Percentiles rank a stretch among this genome's conserved stretches.
phyloP scores from a whole-genome alignment of 2,888 invertebrate species.

The Euproctis similis region DNA sequence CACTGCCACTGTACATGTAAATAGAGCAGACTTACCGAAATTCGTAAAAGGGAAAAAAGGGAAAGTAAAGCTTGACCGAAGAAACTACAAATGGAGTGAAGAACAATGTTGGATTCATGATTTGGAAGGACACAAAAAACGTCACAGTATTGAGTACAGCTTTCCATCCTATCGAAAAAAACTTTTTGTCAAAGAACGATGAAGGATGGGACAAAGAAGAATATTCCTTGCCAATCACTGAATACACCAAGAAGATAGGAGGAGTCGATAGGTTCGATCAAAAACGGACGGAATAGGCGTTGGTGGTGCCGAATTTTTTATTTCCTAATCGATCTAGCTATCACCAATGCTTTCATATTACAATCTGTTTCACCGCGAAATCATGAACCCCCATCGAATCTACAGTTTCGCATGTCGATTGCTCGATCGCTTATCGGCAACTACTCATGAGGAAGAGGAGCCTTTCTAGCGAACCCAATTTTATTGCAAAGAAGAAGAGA shows the following conservation, averaged over 20 bases:
- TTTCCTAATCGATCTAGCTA: constrained; percentile 11
- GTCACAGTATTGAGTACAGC: constrained; percentile 7
- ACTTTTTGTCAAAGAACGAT: constrained; percentile 12
- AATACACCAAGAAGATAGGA: constrained; percentile 17
- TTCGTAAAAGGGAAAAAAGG: constrained; percentile 13
- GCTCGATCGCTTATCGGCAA: constrained; percentile 6
- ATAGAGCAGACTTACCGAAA: constrained; percentile 13
- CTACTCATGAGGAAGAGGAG: constrained; percentile 8
- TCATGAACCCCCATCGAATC: constrained; percentile 5
- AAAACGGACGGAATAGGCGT: constrained; percentile 5
- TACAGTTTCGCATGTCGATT: constrained; percentile 8
- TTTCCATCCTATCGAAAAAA: constrained; percentile 8
- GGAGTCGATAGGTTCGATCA: constrained; percentile 19
- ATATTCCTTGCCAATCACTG: constrained; percentile 8
- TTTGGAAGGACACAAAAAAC: constrained; percentile 8
- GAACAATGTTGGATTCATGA: constrained; percentile 8
- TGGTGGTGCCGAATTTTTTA: constrained; percentile 12
- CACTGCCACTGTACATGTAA: constrained; percentile 8
- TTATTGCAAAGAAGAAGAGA: constrained; percentile 11
- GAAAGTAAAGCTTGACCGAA: constrained; percentile 8
- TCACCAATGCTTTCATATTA: constrained; percentile 11
- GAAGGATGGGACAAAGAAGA: constrained; percentile 6
- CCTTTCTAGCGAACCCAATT: constrained; percentile 10
- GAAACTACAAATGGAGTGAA: constrained; percentile 7
- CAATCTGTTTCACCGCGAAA: constrained; percentile 8